phyloP scores from a whole-genome alignment of 1,140 invertebrate species.

The Acromyrmex heyeri region DNA sequence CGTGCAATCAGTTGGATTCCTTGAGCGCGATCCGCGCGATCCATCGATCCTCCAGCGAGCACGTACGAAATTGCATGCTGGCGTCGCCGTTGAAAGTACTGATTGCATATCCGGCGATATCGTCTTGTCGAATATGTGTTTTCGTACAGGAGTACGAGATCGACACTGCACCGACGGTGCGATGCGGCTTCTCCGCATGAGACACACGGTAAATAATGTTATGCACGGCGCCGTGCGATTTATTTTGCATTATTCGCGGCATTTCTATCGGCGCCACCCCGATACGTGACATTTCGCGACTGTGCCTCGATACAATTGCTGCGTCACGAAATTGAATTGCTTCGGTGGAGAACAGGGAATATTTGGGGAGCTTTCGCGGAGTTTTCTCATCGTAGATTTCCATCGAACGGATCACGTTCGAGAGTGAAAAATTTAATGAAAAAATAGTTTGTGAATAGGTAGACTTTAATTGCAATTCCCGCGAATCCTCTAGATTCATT shows the following conservation, averaged over 20 bases:
- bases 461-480: background rate
- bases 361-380: background rate
- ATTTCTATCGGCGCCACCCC: slow-evolving; percentile 23
- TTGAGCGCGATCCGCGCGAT: slow-evolving; percentile 44
- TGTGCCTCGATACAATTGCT: slow-evolving; percentile 9
- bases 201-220: slow-evolving; percentile 44
- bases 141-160: slow-evolving; percentile 3
- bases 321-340: slow-evolving; percentile 35
- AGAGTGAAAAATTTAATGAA: background rate
- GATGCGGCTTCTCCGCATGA: background rate
- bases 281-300: slow-evolving; percentile 31
- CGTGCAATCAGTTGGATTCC: slow-evolving; percentile 55
- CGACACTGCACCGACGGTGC: background rate
- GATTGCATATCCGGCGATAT: slow-evolving; percentile 64
- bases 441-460: background rate
- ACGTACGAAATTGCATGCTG: slow-evolving; percentile 73
- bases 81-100: slow-evolving; percentile 41
- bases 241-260: slow-evolving; percentile 49
- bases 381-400: background rate
- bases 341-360: background rate
- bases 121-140: slow-evolving; percentile 54
- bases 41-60: slow-evolving; percentile 56
- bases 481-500: background rate
- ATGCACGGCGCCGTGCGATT: slow-evolving; percentile 39
- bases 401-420: background rate